phyloP scores from a whole-genome alignment of 2,888 invertebrate species.

The Clunio marinus region DNA sequence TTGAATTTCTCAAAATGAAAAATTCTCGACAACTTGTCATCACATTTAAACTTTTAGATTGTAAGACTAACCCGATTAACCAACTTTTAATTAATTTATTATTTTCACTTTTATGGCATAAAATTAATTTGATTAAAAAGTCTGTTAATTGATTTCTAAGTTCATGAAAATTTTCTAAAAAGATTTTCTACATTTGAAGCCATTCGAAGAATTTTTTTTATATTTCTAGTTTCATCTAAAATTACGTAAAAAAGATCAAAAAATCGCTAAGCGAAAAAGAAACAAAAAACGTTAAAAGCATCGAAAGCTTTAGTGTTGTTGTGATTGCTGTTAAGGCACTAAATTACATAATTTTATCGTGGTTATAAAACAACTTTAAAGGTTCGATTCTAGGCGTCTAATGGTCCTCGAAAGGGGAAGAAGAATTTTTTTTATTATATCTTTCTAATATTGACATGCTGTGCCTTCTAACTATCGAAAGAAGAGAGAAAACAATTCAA shows the following conservation, averaged over 20 bases:
- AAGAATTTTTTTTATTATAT: too few species aligned
- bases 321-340: conserved; percentile 11
- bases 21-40: too few species aligned
- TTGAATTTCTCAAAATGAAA: too few species aligned
- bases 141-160: conserved; percentile 4
- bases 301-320: conserved; percentile 14
- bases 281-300: conserved; percentile 5
- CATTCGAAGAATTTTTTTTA: not conserved
- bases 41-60: too few species aligned
- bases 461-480: too few species aligned
- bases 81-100: conserved; percentile 12
- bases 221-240: not conserved
- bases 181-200: not conserved
- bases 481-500: too few species aligned
- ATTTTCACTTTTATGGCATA: conserved; percentile 15
- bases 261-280: conserved; percentile 9
- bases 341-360: conserved; percentile 10
- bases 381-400: too few species aligned
- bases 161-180: not conserved
- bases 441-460: too few species aligned
- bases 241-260: not conserved
- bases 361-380: too few species aligned
- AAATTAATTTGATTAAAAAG: conserved; percentile 17
- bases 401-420: too few species aligned
- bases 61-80: conserved; percentile 21